Evolutionary conservation across 2,113 vertebrate genomes (phyloP).

Genomic region (Oncorhynchus keta): DNA sequence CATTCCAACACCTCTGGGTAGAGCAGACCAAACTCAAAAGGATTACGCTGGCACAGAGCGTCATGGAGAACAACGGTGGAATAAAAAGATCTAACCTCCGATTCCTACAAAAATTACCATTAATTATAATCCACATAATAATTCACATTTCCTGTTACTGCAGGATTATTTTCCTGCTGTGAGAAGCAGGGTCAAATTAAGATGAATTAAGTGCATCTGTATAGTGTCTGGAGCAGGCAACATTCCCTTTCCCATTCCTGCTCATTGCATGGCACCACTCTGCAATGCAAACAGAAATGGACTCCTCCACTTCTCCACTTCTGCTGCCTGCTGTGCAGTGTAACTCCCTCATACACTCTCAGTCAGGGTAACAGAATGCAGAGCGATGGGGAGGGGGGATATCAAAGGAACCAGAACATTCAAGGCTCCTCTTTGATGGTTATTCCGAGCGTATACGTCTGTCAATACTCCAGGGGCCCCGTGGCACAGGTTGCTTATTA

Average conservation of each 20-base stretch:
- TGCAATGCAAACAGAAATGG: not conserved
- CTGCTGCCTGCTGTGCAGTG: not conserved
- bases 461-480: not conserved
- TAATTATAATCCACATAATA: no score
- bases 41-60: no score
- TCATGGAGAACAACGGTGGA: no score
- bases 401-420: conserved; percentile 1
- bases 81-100: no score
- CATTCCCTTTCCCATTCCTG: not conserved
- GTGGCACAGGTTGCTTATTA: not conserved
- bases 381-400: not conserved
- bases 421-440: not conserved
- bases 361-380: not conserved
- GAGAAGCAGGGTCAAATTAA: no score
- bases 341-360: not conserved
- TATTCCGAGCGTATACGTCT: not conserved
- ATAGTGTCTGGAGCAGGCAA: not conserved
- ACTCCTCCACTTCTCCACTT: not conserved
- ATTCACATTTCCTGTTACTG: no score
- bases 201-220: not conserved
- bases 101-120: no score
- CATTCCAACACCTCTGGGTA: no score
- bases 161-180: no score
- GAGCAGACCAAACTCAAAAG: no score
- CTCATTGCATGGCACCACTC: not conserved